phyloP scores from a whole-genome alignment of 2,797 vertebrate species.

The Pogoniulus pusillus region DNA sequence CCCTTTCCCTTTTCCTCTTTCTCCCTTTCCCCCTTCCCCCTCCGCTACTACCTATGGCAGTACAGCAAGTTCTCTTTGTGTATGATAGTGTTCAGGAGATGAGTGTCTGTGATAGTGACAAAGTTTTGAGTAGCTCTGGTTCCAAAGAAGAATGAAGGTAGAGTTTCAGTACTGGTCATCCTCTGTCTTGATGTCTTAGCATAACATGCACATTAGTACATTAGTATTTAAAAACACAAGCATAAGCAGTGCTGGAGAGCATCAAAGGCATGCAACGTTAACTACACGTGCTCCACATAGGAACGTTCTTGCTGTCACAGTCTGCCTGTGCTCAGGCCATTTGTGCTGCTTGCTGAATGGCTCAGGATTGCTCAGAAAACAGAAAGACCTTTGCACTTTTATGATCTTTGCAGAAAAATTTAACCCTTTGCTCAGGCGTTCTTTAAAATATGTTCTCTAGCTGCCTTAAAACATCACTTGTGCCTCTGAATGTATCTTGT shows the following conservation, averaged over 20 bases:
- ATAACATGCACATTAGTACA: accelerated
- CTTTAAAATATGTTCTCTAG: neutral
- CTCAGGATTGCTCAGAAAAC: neutral
- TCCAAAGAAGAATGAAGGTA: neutral
- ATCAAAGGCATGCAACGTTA: neutral
- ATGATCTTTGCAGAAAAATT: neutral
- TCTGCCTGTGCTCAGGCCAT: neutral
- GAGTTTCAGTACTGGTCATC: neutral
- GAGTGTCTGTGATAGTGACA: neutral
- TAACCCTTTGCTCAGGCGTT: neutral
- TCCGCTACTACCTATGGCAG: neutral
- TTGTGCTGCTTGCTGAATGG: neutral
- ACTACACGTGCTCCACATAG: neutral
- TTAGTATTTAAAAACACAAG: neutral
- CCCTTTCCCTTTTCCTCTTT: no score
- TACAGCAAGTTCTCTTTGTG: neutral
- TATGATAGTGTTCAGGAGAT: neutral
- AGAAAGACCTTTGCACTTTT: neutral
- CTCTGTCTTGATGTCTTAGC: neutral
- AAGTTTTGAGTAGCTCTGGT: neutral
- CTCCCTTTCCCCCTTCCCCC: no score
- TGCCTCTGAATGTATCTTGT: accelerated
- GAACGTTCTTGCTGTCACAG: neutral
- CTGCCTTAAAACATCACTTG: neutral
- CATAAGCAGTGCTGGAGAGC: neutral